Conservation (phyloP, 2,113 vertebrate genomes). For the Podilymbus podiceps region DNA sequence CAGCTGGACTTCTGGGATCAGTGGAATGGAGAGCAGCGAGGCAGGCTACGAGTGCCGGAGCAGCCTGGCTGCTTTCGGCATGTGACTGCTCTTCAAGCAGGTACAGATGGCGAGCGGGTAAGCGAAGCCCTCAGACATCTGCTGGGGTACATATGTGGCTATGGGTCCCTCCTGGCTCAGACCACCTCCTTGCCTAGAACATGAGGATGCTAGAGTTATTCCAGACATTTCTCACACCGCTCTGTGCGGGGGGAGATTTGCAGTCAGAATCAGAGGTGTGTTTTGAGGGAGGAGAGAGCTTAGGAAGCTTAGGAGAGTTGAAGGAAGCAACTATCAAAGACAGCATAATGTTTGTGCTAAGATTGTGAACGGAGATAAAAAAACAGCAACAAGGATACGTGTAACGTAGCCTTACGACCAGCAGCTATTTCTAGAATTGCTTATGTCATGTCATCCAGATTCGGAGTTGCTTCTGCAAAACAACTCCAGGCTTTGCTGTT, state of each 20-base stretch:
- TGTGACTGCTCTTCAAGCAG: not conserved
- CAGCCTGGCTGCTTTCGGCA: not conserved
- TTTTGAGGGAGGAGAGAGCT: not conserved
- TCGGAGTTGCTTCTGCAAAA: conserved; percentile 11
- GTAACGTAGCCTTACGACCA: conserved; percentile 32
- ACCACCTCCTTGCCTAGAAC: not conserved
- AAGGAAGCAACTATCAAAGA: not conserved
- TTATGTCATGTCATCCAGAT: conserved; percentile 20
- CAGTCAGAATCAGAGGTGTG: not conserved
- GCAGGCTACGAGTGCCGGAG: not conserved
- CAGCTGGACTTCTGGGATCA: not conserved
- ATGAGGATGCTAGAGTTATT: conserved; percentile 28
- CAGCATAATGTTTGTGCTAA: not conserved
- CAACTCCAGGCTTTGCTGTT: conserved; percentile 36
- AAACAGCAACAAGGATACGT: not conserved
- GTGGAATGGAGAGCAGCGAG: not conserved
- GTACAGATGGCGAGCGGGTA: conserved; percentile 38
- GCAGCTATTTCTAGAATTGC: conserved; percentile 48
- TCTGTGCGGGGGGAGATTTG: not conserved
- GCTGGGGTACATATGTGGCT: conserved; percentile 45
- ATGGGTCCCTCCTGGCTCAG: conserved; percentile 38
- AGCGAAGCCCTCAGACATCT: conserved; percentile 19
- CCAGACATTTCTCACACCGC: conserved; percentile 26
- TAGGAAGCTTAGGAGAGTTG: not conserved
- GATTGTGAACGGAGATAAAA: not conserved